A percentile compares a stretch with the other conserved stretches of the same genome.
Conservation (phyloP, 2,797 vertebrate species). For the Bovichtus diacanthus region DNA sequence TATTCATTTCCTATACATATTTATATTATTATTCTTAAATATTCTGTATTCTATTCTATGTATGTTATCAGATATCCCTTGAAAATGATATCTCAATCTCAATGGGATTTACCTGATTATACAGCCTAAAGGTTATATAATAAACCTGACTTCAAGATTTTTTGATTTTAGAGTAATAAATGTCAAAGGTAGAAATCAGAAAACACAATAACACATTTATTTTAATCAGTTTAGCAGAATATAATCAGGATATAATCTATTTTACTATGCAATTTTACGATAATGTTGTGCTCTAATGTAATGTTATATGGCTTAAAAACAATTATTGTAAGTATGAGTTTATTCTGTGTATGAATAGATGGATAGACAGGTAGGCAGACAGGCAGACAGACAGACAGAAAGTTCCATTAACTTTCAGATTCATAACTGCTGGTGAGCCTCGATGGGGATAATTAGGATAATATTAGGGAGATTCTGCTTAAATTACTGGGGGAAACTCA, state of each 20-base stretch:
- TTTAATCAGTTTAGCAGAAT: not conserved
- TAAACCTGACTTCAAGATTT: not conserved
- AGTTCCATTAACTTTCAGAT: slow-evolving; percentile 3
- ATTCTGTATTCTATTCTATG: too few relatives aligned
- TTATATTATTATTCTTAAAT: not conserved
- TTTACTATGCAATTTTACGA: not conserved
- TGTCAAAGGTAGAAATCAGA: not conserved
- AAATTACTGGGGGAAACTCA: not conserved
- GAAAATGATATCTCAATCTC: not conserved
- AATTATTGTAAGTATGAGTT: not conserved
- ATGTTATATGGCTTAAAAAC: not conserved
- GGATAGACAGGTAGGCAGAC: slow-evolving; percentile 49
- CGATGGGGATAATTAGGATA: not conserved
- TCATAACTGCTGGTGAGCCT: not conserved
- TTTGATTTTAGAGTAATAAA: not conserved
- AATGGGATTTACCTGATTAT: not conserved
- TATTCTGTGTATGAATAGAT: slow-evolving; percentile 5
- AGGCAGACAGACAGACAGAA: slow-evolving; percentile 52
- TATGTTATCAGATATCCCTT: not conserved
- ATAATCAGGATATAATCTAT: not conserved
- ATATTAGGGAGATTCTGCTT: not conserved
- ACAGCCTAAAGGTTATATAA: not conserved
- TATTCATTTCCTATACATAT: not conserved
- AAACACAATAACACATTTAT: not conserved
- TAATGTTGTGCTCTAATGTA: not conserved